A percentile compares a stretch with the other conserved stretches of the same genome.
Evolutionary conservation across 2,797 vertebrate genomes (phyloP).

Genomic region (Anguilla megastoma): DNA sequence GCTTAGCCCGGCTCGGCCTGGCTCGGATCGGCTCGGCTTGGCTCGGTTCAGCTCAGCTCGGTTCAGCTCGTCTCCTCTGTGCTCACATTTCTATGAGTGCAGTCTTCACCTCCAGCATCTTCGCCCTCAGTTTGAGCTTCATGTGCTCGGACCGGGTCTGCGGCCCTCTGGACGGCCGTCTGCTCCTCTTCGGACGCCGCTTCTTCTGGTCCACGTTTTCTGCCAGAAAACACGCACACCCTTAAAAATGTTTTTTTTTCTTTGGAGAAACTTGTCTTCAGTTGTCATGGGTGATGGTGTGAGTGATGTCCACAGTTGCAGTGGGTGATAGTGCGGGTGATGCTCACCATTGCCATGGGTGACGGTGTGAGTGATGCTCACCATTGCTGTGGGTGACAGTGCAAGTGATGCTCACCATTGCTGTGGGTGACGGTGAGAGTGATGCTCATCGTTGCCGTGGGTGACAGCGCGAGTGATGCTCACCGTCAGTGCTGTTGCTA

Average conservation of each 20-base stretch:
- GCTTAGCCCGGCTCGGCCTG: too few species aligned
- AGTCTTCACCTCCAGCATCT: constrained; percentile 70
- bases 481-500: constrained; percentile 57
- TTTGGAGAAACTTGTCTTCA: too few species aligned
- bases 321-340: not conserved
- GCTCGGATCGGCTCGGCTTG: too few species aligned
- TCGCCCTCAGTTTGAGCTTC: constrained; percentile 66
- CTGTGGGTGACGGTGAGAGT: not conserved
- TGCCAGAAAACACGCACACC: constrained; percentile 40
- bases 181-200: constrained; percentile 66
- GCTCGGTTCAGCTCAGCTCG: too few species aligned
- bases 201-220: constrained; percentile 63
- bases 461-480: constrained; percentile 21
- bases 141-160: constrained; percentile 70
- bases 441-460: too few species aligned
- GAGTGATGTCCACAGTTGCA: not conserved
- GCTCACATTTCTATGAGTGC: constrained; percentile 71
- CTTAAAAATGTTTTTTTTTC: too few species aligned
- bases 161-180: constrained; percentile 53
- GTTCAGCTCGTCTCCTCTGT: too few species aligned
- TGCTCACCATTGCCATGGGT: not conserved
- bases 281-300: not conserved
- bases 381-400: constrained; percentile 46
- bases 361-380: constrained; percentile 42
- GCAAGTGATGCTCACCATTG: constrained; percentile 37